phyloP scores from a whole-genome alignment of 2,888 invertebrate species.

The Abscondita cerata region DNA sequence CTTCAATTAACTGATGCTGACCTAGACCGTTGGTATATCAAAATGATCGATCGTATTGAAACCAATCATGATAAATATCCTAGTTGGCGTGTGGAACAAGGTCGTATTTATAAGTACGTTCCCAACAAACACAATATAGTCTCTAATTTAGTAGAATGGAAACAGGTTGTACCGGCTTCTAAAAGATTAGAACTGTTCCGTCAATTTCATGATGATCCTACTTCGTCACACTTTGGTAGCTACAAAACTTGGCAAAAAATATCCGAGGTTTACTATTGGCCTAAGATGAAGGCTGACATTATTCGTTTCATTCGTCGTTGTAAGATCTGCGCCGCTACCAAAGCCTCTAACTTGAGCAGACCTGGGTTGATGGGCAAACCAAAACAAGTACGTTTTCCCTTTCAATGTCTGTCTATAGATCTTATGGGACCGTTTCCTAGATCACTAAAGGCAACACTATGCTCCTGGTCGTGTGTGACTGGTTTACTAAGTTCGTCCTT shows the following conservation, averaged over 20 bases:
- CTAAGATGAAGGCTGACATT: conserved; percentile 29
- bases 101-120: background rate
- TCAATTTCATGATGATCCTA: conserved; percentile 20
- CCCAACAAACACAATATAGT: background rate
- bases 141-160: conserved; percentile 13
- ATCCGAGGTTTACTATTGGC: conserved; percentile 32
- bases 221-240: conserved; percentile 30
- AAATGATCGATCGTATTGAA: background rate
- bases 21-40: background rate
- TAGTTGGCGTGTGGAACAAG: background rate
- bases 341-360: background rate
- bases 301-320: conserved; percentile 32
- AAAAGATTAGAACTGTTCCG: background rate
- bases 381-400: conserved; percentile 27
- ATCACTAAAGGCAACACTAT: background rate
- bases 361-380: too few relatives aligned
- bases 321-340: conserved; percentile 6
- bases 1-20: background rate
- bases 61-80: background rate
- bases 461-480: background rate
- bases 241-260: conserved; percentile 30
- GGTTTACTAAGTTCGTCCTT: too few relatives aligned
- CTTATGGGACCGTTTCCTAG: conserved; percentile 24
- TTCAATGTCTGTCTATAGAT: conserved; percentile 33
- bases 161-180: conserved; percentile 16